phyloP scores from a whole-genome alignment of 1,140 invertebrate genomes.

The Lamellibrachia luymesi region DNA sequence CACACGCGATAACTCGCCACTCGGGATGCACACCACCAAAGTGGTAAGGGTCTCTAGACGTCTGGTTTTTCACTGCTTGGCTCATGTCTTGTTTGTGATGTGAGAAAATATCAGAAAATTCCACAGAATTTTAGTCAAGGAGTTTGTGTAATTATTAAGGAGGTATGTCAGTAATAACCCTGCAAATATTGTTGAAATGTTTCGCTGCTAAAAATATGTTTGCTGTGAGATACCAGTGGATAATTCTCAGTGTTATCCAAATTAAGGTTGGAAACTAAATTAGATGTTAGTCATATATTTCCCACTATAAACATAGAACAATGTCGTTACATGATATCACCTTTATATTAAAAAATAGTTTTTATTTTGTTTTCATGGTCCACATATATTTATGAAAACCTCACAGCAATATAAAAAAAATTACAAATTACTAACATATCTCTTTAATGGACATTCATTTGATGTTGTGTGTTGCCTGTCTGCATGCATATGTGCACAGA shows the following conservation, averaged over 20 bases:
- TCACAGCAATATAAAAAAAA: background rate
- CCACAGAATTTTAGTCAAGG: background rate
- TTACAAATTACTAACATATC: background rate
- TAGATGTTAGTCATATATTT: background rate
- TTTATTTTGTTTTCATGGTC: too few species aligned
- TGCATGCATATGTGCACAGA: background rate
- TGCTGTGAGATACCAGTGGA: too few species aligned
- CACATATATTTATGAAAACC: too few species aligned
- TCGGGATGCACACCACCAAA: conserved; percentile 39
- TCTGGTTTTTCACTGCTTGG: background rate
- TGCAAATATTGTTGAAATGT: background rate
- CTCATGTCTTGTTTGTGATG: background rate
- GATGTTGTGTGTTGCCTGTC: background rate
- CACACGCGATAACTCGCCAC: conserved; percentile 38
- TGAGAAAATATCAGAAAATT: background rate
- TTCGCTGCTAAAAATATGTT: too few species aligned
- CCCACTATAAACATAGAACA: background rate
- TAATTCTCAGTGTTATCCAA: too few species aligned
- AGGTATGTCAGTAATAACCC: background rate
- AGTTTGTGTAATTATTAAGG: background rate
- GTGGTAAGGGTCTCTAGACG: conserved; percentile 36
- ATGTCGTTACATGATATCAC: too few species aligned
- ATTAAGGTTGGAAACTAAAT: background rate
- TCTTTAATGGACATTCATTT: background rate
- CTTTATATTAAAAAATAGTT: too few species aligned